Conservation (phyloP, 2,797 vertebrate genomes). For the Orientallactaga sibirica region DNA sequence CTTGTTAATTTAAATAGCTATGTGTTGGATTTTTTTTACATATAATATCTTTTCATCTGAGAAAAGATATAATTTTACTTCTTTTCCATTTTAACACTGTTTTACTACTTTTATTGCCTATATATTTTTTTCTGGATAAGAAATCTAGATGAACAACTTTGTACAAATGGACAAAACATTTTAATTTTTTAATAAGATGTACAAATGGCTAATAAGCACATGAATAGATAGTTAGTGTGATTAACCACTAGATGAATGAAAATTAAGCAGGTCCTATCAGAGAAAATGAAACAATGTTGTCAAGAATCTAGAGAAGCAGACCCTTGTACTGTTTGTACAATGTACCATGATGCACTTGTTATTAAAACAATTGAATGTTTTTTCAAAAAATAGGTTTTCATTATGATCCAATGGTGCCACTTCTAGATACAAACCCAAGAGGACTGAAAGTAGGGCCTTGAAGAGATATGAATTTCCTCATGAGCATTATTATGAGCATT, state of each 20-base stretch:
- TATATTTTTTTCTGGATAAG: neutral
- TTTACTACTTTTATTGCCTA: neutral
- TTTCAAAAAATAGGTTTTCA: neutral
- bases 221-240: neutral
- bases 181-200: neutral
- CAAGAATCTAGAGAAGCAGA: neutral
- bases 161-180: neutral
- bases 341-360: neutral
- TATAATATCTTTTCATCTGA: neutral
- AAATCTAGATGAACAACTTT: neutral
- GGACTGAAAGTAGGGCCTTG: too few species aligned
- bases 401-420: neutral
- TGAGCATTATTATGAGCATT: too few species aligned
- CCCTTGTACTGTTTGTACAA: neutral
- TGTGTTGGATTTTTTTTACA: neutral
- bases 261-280: neutral
- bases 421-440: neutral
- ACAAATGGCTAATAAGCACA: neutral
- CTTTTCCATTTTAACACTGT: neutral
- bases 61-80: conserved; percentile 13
- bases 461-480: neutral
- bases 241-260: neutral
- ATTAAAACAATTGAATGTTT: neutral
- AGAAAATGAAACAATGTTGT: neutral
- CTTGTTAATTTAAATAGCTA: neutral